Base-by-base conservation (phyloP, 2,888 invertebrate genomes). In the Drosophila kambysellisi region DNA sequence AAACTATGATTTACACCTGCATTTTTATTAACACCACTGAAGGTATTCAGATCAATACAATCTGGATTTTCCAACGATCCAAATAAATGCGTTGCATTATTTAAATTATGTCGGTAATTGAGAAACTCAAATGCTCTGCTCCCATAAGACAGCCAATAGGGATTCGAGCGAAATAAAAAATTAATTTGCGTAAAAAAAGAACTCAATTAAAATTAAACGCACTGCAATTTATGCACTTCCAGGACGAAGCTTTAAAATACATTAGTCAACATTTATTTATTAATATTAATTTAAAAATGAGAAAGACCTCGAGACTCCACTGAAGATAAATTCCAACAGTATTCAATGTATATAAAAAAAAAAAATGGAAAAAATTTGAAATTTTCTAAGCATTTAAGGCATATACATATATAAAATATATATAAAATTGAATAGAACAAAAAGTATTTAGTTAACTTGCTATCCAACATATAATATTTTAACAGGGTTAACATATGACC, bases 1-100 rank as follows among this genome's bases (percentile, higher is more conserved):
- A 84, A 82, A 74, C 61, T 77, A 70, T 68, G 51, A 72, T 35
- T 39, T 12, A 30, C 58, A 39, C 9, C 17, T 33, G 60, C 3
- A 53, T 74, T 74, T 67, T 35, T 2, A 39, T 64, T 43, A 17
- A 29, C 39, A 20, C n/a, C 35, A 29, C 50, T 3, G 7, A n/a
- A 56, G 29, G 12, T 4, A n/a, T 11, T n/a, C 7, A 30, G 20
- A 8, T 15, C 25, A 15, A 41, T 9, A n/a, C 20, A 32, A 57
- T n/a, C 7, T 46, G 3, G 56, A n/a, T 20, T 41, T 41, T 30
- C 30, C 41, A 41, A 15, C 8, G 8, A 32, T 41, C 8, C 41
- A 41, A 37, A 41, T 39, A 39, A 12, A 39, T 56, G 29, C 39
- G n/a, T 2, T 39, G n/a, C n/a, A 29, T 25, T 30, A 39, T n/a